A percentile compares a stretch with the other conserved stretches of the same genome.
These are phyloP conservation scores for Argyrosomus regius DNA, from an alignment of 2,797 vertebrate genomes.

Conservation along the genomic window DNA sequence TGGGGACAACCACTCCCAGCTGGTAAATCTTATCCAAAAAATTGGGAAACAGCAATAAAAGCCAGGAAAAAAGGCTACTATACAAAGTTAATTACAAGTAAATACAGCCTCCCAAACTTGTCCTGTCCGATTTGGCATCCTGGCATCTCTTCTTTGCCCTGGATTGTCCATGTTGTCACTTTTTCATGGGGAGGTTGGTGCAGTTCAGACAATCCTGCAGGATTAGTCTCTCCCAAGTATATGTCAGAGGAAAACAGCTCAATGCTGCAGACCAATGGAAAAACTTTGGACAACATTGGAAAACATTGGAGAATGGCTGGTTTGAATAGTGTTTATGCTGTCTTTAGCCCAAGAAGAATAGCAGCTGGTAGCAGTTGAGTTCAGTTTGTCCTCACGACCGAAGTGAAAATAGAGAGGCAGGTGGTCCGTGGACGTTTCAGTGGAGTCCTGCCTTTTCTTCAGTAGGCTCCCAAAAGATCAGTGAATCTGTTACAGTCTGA, in stretches of 20 bases:
- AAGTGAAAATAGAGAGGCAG: not conserved
- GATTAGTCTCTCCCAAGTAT: too few species aligned
- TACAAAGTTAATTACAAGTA: not conserved
- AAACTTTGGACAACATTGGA: not conserved
- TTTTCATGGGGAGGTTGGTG: not conserved
- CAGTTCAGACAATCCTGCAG: not conserved
- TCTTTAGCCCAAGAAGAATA: not conserved
- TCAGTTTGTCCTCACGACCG: not conserved
- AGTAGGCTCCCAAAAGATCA: not conserved
- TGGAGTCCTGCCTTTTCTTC: not conserved
- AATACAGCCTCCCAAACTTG: not conserved
- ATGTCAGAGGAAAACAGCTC: not conserved
- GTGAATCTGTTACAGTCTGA: not conserved
- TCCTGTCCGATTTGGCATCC: not conserved
- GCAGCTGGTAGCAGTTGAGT: not conserved
- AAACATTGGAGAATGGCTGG: not conserved
- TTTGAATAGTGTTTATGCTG: not conserved
- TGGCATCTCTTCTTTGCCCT: not conserved
- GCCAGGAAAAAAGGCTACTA: not conserved
- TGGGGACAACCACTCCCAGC: not conserved
- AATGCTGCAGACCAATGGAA: not conserved
- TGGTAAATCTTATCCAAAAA: conserved; percentile 5
- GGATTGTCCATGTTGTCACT: not conserved
- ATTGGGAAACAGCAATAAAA: conserved; percentile 15
- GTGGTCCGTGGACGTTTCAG: not conserved